Evolutionary conservation across 2,888 invertebrate species (phyloP).

Genomic region (Synanthedon myopaeformis): DNA sequence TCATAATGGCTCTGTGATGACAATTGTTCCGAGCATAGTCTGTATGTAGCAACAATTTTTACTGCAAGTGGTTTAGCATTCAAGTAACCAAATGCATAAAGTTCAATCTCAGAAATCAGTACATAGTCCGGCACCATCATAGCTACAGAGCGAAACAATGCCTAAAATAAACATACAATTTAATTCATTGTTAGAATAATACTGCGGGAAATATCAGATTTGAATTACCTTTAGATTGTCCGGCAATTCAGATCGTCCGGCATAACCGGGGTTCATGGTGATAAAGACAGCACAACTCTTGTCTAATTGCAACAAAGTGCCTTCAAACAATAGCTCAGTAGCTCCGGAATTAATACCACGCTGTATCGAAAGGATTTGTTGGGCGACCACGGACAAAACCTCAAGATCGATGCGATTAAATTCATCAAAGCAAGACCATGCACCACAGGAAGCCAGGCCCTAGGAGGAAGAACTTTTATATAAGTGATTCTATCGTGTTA

Average conservation of each 20-base stretch:
- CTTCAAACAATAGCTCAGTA: constrained; percentile 87
- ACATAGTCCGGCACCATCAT: constrained; percentile 99
- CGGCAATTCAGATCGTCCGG: constrained; percentile 91
- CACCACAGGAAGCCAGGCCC: constrained; percentile 93
- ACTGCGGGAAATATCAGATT: not conserved
- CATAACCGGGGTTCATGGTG: constrained; percentile 96
- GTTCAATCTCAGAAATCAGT: constrained; percentile 91
- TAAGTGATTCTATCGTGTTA: not conserved
- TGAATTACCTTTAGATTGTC: constrained; percentile 86
- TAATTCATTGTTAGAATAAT: not conserved
- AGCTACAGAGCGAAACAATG: constrained; percentile 92
- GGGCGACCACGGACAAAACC: constrained; percentile 94
- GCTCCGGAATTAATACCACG: constrained; percentile 85
- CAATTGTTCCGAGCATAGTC: constrained; percentile 92
- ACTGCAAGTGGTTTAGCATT: constrained; percentile 88
- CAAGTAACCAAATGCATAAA: constrained; percentile 93
- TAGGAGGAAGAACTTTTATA: constrained; percentile 32
- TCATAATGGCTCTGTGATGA: constrained; percentile 96
- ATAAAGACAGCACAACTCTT: constrained; percentile 93
- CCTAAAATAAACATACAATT: constrained; percentile 49
- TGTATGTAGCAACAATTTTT: constrained; percentile 95
- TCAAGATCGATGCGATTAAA: constrained; percentile 95
- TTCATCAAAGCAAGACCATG: constrained; percentile 97
- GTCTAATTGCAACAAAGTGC: constrained; percentile 85
- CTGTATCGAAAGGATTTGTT: constrained; percentile 94